A percentile compares a stretch with the other conserved stretches of the same genome.
Conservation (phyloP, 2,113 vertebrate genomes). For the Dryoscopus gambensis region DNA sequence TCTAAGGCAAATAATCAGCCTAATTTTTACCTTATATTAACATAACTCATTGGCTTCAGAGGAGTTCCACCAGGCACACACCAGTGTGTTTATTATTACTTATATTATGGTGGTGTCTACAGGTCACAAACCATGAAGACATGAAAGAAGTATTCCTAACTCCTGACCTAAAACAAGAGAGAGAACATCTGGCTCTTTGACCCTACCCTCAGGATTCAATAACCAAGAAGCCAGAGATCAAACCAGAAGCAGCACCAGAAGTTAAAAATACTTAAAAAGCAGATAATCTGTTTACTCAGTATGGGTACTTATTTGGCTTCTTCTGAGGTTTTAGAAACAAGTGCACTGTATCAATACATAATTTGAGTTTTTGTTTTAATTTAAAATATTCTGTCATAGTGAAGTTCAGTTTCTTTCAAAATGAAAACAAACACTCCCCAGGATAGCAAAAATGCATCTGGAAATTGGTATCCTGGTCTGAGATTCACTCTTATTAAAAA, state of each 20-base stretch:
- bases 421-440: constrained; percentile 11
- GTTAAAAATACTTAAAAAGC: not conserved
- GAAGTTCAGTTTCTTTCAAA: not conserved
- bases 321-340: constrained; percentile 10
- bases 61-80: not conserved
- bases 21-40: constrained; percentile 6
- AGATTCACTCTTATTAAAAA: not conserved
- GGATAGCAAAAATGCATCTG: not conserved
- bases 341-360: not conserved
- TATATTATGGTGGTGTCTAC: not conserved
- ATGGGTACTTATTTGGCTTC: not conserved
- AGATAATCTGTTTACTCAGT: constrained; percentile 11
- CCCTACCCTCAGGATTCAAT: not conserved
- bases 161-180: not conserved
- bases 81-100: constrained; percentile 26
- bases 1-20: not conserved
- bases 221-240: constrained; percentile 24
- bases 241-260: not conserved
- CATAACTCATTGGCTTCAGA: not conserved
- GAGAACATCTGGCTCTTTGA: constrained; percentile 13
- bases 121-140: constrained; percentile 19
- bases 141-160: not conserved
- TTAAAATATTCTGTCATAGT: not conserved
- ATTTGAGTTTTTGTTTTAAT: not conserved
- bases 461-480: not conserved